phyloP scores from a whole-genome alignment of 1,140 invertebrate species.

The Potamilus streckersoni region DNA sequence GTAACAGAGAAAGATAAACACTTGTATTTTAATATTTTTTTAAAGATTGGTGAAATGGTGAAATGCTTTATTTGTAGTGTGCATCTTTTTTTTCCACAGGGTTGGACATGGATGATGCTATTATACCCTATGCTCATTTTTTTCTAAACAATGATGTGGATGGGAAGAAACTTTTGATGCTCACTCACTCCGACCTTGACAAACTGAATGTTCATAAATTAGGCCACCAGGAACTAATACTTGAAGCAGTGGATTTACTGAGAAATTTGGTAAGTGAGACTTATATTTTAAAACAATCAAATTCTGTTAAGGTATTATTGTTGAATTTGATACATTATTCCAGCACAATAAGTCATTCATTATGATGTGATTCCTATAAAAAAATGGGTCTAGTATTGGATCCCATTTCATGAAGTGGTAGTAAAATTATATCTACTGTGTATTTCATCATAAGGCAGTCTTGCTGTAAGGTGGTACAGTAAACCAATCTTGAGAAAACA shows the following conservation, averaged over 20 bases:
- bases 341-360: no score
- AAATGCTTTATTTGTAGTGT: neutral
- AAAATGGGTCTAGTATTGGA: no score
- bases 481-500: no score
- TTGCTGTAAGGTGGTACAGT: no score
- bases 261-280: constrained; percentile 85
- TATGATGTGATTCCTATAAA: no score
- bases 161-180: constrained; percentile 84
- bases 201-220: constrained; percentile 85
- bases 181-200: constrained; percentile 87
- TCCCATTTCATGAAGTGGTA: no score
- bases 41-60: neutral
- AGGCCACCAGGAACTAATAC: constrained; percentile 91
- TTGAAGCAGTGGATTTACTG: constrained; percentile 90
- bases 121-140: constrained; percentile 83
- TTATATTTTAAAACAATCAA: neutral
- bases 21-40: neutral
- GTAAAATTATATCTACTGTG: no score
- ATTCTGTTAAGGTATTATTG: no score
- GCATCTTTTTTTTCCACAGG: constrained; percentile 29
- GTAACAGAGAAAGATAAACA: neutral
- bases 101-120: constrained; percentile 84
- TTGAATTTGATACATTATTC: no score
- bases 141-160: constrained; percentile 85
- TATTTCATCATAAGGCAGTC: no score